These are phyloP conservation scores for Drosophila athabasca DNA, from an alignment of 1,140 invertebrate genomes.

Conservation along the genomic window DNA sequence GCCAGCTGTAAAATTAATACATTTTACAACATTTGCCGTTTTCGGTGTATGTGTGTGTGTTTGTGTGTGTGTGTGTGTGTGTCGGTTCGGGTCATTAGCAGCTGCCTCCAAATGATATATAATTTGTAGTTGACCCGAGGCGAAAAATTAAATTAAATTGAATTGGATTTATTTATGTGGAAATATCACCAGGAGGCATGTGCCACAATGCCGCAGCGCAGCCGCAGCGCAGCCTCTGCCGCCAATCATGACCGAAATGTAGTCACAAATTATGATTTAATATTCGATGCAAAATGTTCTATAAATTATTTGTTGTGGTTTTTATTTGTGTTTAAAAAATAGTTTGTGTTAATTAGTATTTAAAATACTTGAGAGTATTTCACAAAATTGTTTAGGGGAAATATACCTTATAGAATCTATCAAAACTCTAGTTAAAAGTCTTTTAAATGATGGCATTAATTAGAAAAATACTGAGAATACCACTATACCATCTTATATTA, in stretches of 20 bases:
- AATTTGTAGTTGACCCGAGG: constrained; percentile 51
- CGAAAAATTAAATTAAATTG: constrained; percentile 31
- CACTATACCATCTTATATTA: no score
- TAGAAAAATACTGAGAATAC: no score
- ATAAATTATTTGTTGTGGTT: no score
- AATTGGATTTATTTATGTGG: constrained; percentile 44
- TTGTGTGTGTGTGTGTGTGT: background rate
- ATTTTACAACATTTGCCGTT: constrained; percentile 29
- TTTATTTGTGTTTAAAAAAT: no score
- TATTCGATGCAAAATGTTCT: constrained; percentile 11
- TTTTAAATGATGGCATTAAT: no score
- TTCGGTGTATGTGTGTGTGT: no score
- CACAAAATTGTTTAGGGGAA: no score
- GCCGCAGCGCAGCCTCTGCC: no score
- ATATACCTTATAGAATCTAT: no score
- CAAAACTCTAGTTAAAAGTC: no score
- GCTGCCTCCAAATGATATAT: constrained; percentile 43
- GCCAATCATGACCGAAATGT: constrained; percentile 17
- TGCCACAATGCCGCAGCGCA: background rate
- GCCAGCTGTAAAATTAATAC: constrained; percentile 6
- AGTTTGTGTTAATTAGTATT: no score
- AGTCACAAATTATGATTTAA: constrained; percentile 1
- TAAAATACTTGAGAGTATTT: no score
- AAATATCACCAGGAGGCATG: constrained; percentile 24
- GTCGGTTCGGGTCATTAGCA: constrained; percentile 46